Evolutionary conservation across 1,140 invertebrate genomes (phyloP).

Genomic region (Harpegnathos saltator): DNA sequence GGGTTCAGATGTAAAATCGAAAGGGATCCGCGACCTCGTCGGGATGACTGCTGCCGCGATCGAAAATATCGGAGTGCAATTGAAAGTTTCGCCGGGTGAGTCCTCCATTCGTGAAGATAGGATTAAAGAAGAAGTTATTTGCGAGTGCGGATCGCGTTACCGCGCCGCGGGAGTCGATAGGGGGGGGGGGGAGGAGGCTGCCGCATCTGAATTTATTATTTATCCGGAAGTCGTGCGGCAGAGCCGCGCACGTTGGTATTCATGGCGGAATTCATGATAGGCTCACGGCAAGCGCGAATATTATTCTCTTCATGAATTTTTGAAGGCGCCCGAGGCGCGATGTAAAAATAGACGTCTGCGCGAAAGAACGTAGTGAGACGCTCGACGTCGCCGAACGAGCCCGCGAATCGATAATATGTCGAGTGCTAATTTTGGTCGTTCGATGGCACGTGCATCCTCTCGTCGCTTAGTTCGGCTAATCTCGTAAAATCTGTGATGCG

Average conservation of each 20-base stretch:
- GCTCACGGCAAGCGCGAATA: conserved; percentile 45
- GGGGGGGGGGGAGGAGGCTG: background rate
- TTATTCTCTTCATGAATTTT: conserved; percentile 74
- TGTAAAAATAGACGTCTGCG: conserved; percentile 46
- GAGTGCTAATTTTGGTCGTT: conserved; percentile 5
- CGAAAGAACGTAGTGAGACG: background rate
- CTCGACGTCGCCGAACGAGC: background rate
- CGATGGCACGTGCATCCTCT: background rate
- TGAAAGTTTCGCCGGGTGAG: conserved; percentile 63
- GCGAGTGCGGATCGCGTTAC: conserved; percentile 63
- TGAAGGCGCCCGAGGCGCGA: conserved; percentile 43
- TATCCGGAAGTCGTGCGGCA: conserved; percentile 55
- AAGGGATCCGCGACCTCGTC: background rate
- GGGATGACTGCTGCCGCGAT: conserved; percentile 14
- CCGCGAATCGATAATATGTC: conserved; percentile 5
- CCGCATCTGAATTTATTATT: conserved; percentile 73
- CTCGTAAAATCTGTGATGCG: background rate
- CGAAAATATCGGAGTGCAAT: conserved; percentile 59
- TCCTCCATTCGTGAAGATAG: conserved; percentile 26
- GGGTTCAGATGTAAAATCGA: background rate
- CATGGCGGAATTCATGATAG: conserved; percentile 67
- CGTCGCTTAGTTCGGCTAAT: background rate
- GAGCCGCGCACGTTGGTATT: conserved; percentile 65
- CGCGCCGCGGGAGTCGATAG: conserved; percentile 9
- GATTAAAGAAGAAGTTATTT: conserved; percentile 77